Percentiles rank a stretch among this genome's conserved stretches.
Conservation (phyloP, 1,140 invertebrate species). For the Drosophila cardini region DNA sequence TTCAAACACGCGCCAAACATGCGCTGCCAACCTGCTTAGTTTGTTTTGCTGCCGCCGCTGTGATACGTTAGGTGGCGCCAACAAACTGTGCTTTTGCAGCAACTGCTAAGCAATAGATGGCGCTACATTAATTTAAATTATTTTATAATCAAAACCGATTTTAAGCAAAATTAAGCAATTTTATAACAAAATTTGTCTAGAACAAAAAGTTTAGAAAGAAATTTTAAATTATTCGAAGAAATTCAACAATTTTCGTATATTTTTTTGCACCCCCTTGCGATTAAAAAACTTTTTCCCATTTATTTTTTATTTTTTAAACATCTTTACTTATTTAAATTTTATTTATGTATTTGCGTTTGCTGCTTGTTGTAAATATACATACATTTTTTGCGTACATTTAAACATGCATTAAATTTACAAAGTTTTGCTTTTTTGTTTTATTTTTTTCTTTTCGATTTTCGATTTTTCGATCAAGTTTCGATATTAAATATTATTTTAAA, state of each 20-base stretch:
- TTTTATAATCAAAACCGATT: not conserved
- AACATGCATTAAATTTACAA: slow-evolving; percentile 74
- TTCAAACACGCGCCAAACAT: slow-evolving; percentile 32
- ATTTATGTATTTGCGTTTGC: slow-evolving; percentile 59
- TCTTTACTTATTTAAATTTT: slow-evolving; percentile 67
- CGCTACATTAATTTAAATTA: not conserved
- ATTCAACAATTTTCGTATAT: too few species aligned
- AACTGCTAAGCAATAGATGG: slow-evolving; percentile 1
- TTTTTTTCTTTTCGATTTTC: slow-evolving; percentile 27
- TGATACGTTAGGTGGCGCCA: too few species aligned
- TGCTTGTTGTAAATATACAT: slow-evolving; percentile 69
- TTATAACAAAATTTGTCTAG: not conserved
- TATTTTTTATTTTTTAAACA: slow-evolving; percentile 37
- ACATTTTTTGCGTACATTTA: slow-evolving; percentile 71
- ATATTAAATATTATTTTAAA: slow-evolving; percentile 64
- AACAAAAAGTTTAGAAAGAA: too few species aligned
- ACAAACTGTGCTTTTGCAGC: too few species aligned
- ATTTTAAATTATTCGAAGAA: too few species aligned
- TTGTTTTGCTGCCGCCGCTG: too few species aligned
- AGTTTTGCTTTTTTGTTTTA: slow-evolving; percentile 48
- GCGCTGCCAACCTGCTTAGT: too few species aligned
- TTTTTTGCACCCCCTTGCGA: too few species aligned
- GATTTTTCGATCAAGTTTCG: slow-evolving; percentile 33
- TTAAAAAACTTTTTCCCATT: too few species aligned
- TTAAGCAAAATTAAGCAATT: too few species aligned